Base-by-base conservation (phyloP, 2,888 invertebrate genomes). In the Stenchaetothrips biformis region DNA sequence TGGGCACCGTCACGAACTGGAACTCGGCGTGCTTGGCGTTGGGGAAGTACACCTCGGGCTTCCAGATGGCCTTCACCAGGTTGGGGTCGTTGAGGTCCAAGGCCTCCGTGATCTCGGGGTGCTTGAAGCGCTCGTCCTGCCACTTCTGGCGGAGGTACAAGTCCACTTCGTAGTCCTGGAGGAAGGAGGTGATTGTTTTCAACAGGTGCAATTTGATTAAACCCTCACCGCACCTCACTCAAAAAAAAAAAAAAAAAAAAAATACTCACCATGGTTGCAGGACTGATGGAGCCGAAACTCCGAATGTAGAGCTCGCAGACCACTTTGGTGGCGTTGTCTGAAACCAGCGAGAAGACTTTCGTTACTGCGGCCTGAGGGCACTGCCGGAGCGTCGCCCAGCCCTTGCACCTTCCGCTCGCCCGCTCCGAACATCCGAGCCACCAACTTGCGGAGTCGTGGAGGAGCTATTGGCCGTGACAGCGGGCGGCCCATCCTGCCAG, bases 1-100 rank as follows among this genome's bases (percentile, higher is more conserved):
- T 88, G 21, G 88, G 88, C 2, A 88, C 88, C 0, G 88, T 88
- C 62, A 88, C 88, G 81, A 86, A 88, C 83, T 88, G 88, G 83
- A 88, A 88, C 83, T 88, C 88, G 0, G 87, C 88, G 82, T 87
- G 86, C 83, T 88, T 88, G 37, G 88, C 88, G 83, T 88, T 88
- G 4, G 88, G 87, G 82, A 88, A 88, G 82, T 88, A 88, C 3
- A 87, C 87, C 83, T 88, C 88, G 0, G 88, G 88, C 82, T 88
- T 88, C 88, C 88, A 88, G 81, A 88, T 88, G 78, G 87, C 86
- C 83, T 88, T 87, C 48, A 88, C 88, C 27, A 88, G 83, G 83
- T 87, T 87, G 4, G 88, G 88, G 82, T 88, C 88, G 82, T 88
- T 88, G 25, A 88, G 84, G 82, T 88, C 88, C 77, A 88, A 83